A percentile compares a stretch with the other conserved stretches of the same genome.
Conservation (phyloP, 2,888 invertebrate species). For the Minunthozetes semirufus region DNA sequence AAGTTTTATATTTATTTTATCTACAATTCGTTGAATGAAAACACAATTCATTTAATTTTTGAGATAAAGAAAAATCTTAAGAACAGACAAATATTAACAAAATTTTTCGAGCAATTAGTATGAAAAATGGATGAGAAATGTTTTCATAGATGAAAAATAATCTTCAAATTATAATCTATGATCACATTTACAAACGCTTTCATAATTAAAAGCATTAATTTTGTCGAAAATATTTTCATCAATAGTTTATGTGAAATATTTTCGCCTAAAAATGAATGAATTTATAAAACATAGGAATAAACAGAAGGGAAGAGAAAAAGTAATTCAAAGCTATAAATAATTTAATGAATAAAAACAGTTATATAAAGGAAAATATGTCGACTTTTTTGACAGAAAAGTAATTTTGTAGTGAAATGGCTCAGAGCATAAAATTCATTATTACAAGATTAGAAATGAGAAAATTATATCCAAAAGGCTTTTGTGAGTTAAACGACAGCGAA, state of each 20-base stretch:
- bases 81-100: background rate
- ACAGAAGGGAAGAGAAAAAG: background rate
- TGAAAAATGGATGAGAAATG: too few species aligned
- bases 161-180: too few species aligned
- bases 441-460: slow-evolving; percentile 14
- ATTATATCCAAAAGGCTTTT: slow-evolving; percentile 3
- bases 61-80: too few species aligned
- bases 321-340: slow-evolving; percentile 16
- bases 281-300: background rate
- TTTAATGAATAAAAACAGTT: background rate
- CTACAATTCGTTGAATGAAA: too few species aligned
- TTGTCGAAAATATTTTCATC: too few species aligned
- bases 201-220: background rate
- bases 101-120: too few species aligned
- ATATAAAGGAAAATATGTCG: background rate
- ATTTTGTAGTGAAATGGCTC: background rate
- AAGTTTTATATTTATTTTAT: background rate
- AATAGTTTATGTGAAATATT: too few species aligned
- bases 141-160: too few species aligned
- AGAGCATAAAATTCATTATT: slow-evolving; percentile 27
- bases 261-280: background rate
- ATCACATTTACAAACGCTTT: too few species aligned
- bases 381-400: background rate
- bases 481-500: background rate
- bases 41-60: too few species aligned